phyloP scores from a whole-genome alignment of 2,888 invertebrate genomes.

The Reticulitermes lucifugus region DNA sequence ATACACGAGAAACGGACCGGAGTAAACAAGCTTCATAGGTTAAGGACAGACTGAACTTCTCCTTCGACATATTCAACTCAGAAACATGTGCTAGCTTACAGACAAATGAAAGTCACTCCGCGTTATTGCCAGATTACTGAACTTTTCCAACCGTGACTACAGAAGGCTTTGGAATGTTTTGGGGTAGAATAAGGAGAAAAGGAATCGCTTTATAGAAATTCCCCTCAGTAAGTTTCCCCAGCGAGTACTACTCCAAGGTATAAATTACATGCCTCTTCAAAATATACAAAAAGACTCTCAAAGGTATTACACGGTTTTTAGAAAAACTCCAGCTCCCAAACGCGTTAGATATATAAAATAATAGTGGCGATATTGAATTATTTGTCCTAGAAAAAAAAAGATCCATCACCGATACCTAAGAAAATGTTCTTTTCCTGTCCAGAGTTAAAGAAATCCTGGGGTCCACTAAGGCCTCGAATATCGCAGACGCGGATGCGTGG shows the following conservation, averaged over 20 bases:
- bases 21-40: background rate
- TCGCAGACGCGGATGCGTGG: background rate
- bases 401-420: background rate
- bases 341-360: background rate
- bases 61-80: background rate
- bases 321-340: background rate
- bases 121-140: conserved; percentile 2
- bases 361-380: background rate
- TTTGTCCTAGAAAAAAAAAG: background rate
- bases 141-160: conserved; percentile 23
- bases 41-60: background rate
- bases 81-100: background rate
- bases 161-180: background rate
- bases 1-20: background rate
- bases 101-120: conserved; percentile 24
- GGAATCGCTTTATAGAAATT: conserved; percentile 2
- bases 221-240: background rate
- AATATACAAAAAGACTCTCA: background rate
- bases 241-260: conserved; percentile 22
- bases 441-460: background rate
- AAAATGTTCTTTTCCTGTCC: background rate
- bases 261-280: conserved; percentile 24
- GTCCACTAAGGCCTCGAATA: background rate
- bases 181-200: background rate
- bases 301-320: conserved; percentile 22